These are phyloP conservation scores for Coelinius sp. DNA, from an alignment of 2,888 invertebrate species.

Conservation along the genomic window DNA sequence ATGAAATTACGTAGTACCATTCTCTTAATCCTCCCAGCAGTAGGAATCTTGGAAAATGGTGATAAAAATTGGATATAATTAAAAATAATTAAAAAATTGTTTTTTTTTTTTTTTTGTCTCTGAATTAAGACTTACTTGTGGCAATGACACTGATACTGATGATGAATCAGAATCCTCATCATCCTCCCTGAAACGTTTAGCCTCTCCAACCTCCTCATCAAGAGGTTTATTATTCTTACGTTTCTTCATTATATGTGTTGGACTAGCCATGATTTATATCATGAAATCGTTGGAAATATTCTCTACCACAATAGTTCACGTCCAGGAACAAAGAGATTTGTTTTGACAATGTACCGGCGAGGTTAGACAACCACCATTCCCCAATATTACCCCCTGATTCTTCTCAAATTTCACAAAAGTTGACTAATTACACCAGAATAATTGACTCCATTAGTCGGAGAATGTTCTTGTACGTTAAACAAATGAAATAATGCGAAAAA, in stretches of 20 bases:
- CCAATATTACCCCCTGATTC: not conserved
- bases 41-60: constrained; percentile 1
- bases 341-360: not conserved
- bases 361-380: not conserved
- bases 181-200: not conserved
- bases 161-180: no score
- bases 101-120: no score
- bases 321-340: not conserved
- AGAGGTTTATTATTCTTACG: not conserved
- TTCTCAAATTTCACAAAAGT: no score
- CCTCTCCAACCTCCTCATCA: not conserved
- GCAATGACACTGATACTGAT: not conserved
- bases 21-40: constrained; percentile 74
- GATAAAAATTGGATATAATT: no score
- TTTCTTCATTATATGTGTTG: not conserved
- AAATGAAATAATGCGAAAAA: not conserved
- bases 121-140: not conserved
- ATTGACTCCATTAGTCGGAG: not conserved
- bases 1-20: constrained; percentile 88
- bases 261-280: not conserved
- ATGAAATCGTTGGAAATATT: not conserved
- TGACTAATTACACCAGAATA: not conserved
- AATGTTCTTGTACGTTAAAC: not conserved
- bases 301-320: not conserved
- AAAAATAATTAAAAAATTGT: no score